Base-by-base conservation (phyloP, 2,113 vertebrate species). In the Paedocypris sp. region DNA sequence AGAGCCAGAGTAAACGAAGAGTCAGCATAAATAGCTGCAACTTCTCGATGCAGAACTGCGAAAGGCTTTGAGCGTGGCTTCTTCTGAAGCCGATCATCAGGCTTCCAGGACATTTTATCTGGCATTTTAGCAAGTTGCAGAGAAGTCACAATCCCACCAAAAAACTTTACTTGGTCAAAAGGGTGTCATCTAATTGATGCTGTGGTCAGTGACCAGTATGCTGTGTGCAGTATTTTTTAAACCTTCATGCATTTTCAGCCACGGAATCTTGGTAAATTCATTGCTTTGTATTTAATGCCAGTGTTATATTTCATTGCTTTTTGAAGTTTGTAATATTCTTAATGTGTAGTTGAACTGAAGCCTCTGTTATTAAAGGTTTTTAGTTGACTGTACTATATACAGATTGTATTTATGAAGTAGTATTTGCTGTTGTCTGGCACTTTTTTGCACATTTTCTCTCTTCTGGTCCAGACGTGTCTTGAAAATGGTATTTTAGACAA, bases 341-440 rank as follows among this genome's bases (percentile, higher is more conserved):
- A 62, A 16, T 45, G 2, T 15, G 7, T 66, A 56, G 62, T 16
- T 62, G 31, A 67, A 64, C 56, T 32, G 57, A 59, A 66, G 68
- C 48, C 38, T 63, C 23, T 62, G 35, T 66, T 32, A 50, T 20
- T 32, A 41, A 41, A 32, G 36, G 22, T 18, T 52, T 69, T 69
- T n/a, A 29, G 45, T 28, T 28, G 32, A 35, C 47, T 47, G 49
- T 75, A 56, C 65, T 64, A 67, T 57, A 57, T 67, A 68, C 64
- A 72, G 46, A 76, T 73, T 45, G 80, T 84, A 86, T 86, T 86
- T 85, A 86, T 83, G 53, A 78, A 70, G 33, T 59, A 18, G 49
- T 64, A n/a, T n/a, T n/a, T n/a, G n/a, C n/a, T 47, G 68, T 62
- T 57, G 63, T 61, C 47, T 69, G 58, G 72, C 69, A 74, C 72